Evolutionary conservation across 2,888 invertebrate genomes (phyloP).

Genomic region (Cerastis leucographa): DNA sequence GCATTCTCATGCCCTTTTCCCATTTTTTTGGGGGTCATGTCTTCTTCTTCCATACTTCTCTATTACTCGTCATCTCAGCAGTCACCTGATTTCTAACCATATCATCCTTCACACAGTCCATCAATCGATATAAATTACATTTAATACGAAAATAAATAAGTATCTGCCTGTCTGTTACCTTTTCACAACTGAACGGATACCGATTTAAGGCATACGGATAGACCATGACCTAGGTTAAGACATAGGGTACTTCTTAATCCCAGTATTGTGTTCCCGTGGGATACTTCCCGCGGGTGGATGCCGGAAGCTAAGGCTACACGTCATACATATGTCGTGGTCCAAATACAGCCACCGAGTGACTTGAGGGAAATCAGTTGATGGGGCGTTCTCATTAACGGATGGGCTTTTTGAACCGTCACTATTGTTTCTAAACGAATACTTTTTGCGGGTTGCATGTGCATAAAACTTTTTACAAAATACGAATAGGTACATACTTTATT

Average conservation of each 20-base stretch:
- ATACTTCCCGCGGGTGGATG: not conserved
- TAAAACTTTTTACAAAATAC: not conserved
- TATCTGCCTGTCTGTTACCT: not conserved
- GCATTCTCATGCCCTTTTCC: too few relatives aligned
- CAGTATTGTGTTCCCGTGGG: not conserved
- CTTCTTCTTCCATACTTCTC: too few relatives aligned
- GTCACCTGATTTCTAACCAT: too few relatives aligned
- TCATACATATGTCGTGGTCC: conserved; percentile 7
- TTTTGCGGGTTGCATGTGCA: not conserved
- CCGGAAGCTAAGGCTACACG: not conserved
- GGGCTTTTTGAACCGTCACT: not conserved
- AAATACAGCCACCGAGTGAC: conserved; percentile 14
- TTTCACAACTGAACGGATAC: not conserved
- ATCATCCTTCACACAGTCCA: too few relatives aligned
- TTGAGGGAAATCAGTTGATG: conserved; percentile 50
- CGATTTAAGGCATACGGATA: not conserved
- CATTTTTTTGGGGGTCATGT: too few relatives aligned
- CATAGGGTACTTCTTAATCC: not conserved
- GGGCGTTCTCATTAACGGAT: conserved; percentile 29
- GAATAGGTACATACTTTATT: not conserved
- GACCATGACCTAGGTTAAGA: not conserved
- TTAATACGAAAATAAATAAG: not conserved
- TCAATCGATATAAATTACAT: too few relatives aligned
- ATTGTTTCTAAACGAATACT: not conserved
- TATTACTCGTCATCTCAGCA: too few relatives aligned